phyloP scores from a whole-genome alignment of 2,113 vertebrate species.

The Aepyceros melampus region DNA sequence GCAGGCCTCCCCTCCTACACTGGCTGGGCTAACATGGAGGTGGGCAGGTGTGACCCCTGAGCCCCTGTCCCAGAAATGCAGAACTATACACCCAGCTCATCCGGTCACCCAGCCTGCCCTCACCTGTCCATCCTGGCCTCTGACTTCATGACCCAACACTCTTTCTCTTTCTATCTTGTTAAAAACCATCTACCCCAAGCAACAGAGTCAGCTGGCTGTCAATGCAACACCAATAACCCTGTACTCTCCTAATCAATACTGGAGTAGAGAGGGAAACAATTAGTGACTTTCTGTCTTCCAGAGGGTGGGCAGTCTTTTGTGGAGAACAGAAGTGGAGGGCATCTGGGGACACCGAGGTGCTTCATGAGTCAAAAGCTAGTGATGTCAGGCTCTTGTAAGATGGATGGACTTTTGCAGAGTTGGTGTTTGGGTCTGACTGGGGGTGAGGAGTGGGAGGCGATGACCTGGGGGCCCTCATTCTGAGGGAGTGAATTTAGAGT shows the following conservation, averaged over 20 bases:
- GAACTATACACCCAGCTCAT: background rate
- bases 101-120: background rate
- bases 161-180: background rate
- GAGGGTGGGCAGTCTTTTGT: slow-evolving; percentile 25
- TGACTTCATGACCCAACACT: background rate
- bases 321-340: background rate
- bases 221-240: background rate
- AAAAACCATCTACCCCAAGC: background rate
- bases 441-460: background rate
- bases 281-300: slow-evolving; percentile 36
- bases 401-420: background rate
- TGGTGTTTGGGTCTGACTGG: background rate
- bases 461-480: background rate
- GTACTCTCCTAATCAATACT: background rate
- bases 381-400: slow-evolving; percentile 42
- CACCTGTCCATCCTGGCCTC: background rate
- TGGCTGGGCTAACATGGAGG: background rate
- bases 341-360: background rate
- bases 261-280: slow-evolving; percentile 23
- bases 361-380: slow-evolving; percentile 43
- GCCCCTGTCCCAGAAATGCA: background rate
- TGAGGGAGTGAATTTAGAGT: background rate
- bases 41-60: background rate
- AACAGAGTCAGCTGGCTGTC: background rate
- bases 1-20: background rate